phyloP scores from a whole-genome alignment of 2,113 vertebrate genomes.

The Casuarius casuarius region DNA sequence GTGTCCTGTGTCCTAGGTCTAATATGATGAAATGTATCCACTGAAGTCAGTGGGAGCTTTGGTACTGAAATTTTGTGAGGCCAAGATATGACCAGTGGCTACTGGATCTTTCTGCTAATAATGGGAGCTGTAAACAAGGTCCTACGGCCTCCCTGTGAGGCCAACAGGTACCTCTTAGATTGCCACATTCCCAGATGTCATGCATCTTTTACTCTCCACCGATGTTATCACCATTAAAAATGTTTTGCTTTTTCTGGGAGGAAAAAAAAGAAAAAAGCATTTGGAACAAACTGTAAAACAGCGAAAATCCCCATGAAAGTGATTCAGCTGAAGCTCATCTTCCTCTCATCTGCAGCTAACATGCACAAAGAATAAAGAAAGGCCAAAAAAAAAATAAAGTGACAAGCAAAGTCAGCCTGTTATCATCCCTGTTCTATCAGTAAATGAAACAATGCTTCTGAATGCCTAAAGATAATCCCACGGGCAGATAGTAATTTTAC shows the following conservation, averaged over 20 bases:
- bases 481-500: conserved; percentile 63
- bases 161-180: neutral
- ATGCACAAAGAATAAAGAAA: conserved; percentile 36
- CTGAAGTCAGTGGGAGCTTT: conserved; percentile 22
- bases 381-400: conserved; percentile 11
- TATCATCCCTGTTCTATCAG: conserved; percentile 53
- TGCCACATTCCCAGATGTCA: neutral
- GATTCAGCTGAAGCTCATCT: conserved; percentile 18
- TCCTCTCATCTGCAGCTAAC: conserved; percentile 2
- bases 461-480: conserved; percentile 57
- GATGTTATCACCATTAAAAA: conserved; percentile 33
- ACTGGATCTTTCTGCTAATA: neutral
- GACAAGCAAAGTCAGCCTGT: conserved; percentile 59
- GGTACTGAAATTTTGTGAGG: conserved; percentile 3
- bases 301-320: neutral
- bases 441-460: conserved; percentile 62
- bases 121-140: neutral
- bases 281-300: conserved; percentile 1
- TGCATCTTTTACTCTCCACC: neutral
- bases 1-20: neutral
- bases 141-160: neutral
- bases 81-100: neutral
- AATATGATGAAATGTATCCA: neutral
- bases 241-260: neutral
- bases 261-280: neutral